Evolutionary conservation across 1,140 invertebrate genomes (phyloP).

Genomic region (Neotoxoptera formosana): DNA sequence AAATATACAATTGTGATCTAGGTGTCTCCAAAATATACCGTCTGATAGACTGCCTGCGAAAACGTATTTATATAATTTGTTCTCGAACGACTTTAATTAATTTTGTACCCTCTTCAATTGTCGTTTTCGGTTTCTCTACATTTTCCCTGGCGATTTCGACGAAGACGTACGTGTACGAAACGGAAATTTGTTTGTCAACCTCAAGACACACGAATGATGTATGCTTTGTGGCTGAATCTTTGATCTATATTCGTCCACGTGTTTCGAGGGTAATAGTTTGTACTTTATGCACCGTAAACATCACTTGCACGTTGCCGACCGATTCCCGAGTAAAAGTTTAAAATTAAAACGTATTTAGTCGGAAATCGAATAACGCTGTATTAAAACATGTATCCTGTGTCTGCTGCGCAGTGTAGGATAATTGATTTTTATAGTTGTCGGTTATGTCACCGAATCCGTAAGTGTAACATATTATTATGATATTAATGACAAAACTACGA

Average conservation of each 20-base stretch:
- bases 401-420: neutral
- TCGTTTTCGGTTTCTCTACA: neutral
- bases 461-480: too few species aligned
- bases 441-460: neutral
- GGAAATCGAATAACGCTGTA: neutral
- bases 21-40: neutral
- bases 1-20: neutral
- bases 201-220: neutral
- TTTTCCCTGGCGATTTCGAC: neutral
- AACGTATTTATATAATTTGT: neutral
- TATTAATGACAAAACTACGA: neutral
- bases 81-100: neutral
- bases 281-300: neutral
- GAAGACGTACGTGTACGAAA: neutral
- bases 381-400: neutral
- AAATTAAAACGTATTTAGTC: neutral
- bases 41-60: neutral
- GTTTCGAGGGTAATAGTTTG: neutral
- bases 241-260: neutral
- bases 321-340: neutral
- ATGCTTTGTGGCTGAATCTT: neutral
- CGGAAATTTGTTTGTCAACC: constrained; percentile 1
- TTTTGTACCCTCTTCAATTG: neutral
- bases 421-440: neutral
- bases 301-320: neutral